Evolutionary conservation across 2,113 vertebrate genomes (phyloP).

Genomic region (Odontophorus gujanensis): DNA sequence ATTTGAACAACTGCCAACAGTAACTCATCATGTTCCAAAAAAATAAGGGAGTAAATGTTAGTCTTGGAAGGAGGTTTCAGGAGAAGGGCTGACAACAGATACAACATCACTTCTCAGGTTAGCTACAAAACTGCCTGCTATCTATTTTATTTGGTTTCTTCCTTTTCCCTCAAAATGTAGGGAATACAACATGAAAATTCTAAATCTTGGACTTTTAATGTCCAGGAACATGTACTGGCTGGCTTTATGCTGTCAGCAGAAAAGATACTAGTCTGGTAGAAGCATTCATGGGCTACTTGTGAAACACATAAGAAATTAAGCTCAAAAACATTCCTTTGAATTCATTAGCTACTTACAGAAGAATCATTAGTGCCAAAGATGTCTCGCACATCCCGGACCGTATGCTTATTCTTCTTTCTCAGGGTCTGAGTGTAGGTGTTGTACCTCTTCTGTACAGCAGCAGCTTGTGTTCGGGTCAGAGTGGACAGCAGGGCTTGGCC

Average conservation of each 20-base stretch:
- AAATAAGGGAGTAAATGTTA: conserved; percentile 22
- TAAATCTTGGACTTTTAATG: not conserved
- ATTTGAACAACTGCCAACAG: conserved; percentile 1
- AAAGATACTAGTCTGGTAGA: not conserved
- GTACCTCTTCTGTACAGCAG: conserved; percentile 89
- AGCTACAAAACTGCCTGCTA: not conserved
- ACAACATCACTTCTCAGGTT: not conserved
- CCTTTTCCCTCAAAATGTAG: not conserved
- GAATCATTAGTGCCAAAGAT: conserved; percentile 84
- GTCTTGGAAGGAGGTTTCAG: not conserved
- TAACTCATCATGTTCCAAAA: conserved; percentile 40
- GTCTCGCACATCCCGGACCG: conserved; percentile 89
- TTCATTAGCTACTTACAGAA: conserved; percentile 74
- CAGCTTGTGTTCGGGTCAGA: conserved; percentile 89
- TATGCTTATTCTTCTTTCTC: conserved; percentile 87
- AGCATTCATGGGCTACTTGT: not conserved
- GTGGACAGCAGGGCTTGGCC: conserved; percentile 92
- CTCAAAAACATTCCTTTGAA: not conserved
- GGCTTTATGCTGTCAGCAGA: not conserved
- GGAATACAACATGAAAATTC: not conserved
- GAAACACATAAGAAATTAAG: not conserved
- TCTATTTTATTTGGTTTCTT: not conserved
- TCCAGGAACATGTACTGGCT: not conserved
- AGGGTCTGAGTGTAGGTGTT: conserved; percentile 93
- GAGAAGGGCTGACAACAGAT: not conserved